Base-by-base conservation (phyloP, 2,797 vertebrate genomes). In the Lepus townsendii region DNA sequence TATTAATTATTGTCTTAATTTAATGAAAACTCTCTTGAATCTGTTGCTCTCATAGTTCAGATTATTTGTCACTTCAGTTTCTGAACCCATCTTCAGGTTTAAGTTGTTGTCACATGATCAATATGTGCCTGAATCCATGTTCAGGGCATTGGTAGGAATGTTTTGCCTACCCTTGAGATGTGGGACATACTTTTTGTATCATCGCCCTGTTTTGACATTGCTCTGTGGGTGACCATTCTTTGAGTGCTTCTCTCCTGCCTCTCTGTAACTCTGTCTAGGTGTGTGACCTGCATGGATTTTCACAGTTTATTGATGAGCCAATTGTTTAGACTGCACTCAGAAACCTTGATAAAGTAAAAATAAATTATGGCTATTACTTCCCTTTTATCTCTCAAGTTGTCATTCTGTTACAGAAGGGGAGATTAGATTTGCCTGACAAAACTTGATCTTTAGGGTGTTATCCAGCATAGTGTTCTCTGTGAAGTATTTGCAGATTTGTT, bases 391-490 rank as follows among this genome's bases (percentile, higher is more conserved):
- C 54, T 80, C 66, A 78, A 27, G n/a, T 52, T 96, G 82, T 90
- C 71, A 85, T 90, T 95, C 83, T 95, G 42, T 95, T 86, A 94
- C 60, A 93, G 35, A 94, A 92, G 52, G 42, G n/a, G 62, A 92
- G 69, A 88, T 94, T 94, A 96, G 88, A 95, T 96, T 92, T 19
- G 13, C 60, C 42, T 86, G 90, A 92, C 54, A 93, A 91, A 47
- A 92, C 54, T 79, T 96, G 88, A 71, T 90, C 35, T 94, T 94
- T 94, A 90, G 42, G 32, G 32, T 92, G 16, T 94, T 90, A 66
- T 60, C 27, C 13, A 92, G 30, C 14, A 73, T 62, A 86, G 38
- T 76, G 10, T 83, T 92, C 10, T 88, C 60, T 84, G 94, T 69
- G 72, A 90, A 38, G 10, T 80, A 88, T 90, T 95, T 93, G 38